Percentiles rank a stretch among this genome's conserved stretches.
These are phyloP conservation scores for Papilio dardanus DNA, from an alignment of 1,140 invertebrate species.

Conservation along the genomic window DNA sequence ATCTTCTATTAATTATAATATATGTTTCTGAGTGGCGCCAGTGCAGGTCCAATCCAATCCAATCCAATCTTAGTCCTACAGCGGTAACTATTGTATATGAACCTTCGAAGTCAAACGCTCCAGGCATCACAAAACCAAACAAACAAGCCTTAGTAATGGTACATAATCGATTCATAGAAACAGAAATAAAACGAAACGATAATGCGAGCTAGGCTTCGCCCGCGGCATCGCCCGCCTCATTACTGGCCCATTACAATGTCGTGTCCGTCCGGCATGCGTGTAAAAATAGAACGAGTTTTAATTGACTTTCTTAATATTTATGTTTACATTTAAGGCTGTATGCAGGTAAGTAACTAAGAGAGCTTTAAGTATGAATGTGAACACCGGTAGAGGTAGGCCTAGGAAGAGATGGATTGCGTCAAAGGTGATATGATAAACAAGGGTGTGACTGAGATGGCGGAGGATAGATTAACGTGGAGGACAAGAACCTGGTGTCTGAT, in stretches of 20 bases:
- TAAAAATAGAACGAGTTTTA: slow-evolving; percentile 27
- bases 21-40: neutral
- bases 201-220: slow-evolving; percentile 41
- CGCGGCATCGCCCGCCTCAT: slow-evolving; percentile 49
- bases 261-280: slow-evolving; percentile 40
- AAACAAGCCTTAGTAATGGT: slow-evolving; percentile 15
- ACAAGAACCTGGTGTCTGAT: too few relatives aligned
- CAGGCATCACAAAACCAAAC: slow-evolving; percentile 27
- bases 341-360: too few relatives aligned
- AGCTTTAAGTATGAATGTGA: too few relatives aligned
- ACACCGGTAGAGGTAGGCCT: too few relatives aligned
- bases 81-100: slow-evolving; percentile 20
- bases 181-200: slow-evolving; percentile 32
- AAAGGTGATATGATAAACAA: too few relatives aligned
- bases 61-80: neutral
- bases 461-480: too few relatives aligned
- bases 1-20: neutral
- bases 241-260: slow-evolving; percentile 50
- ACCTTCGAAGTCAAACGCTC: slow-evolving; percentile 1
- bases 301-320: slow-evolving; percentile 11
- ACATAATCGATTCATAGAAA: slow-evolving; percentile 33
- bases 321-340: too few relatives aligned
- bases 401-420: too few relatives aligned
- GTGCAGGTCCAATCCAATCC: neutral
- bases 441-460: too few relatives aligned